A percentile compares a stretch with the other conserved stretches of the same genome.
Conservation (phyloP, 2,113 vertebrate species). For the Hippocampus barbouri region DNA sequence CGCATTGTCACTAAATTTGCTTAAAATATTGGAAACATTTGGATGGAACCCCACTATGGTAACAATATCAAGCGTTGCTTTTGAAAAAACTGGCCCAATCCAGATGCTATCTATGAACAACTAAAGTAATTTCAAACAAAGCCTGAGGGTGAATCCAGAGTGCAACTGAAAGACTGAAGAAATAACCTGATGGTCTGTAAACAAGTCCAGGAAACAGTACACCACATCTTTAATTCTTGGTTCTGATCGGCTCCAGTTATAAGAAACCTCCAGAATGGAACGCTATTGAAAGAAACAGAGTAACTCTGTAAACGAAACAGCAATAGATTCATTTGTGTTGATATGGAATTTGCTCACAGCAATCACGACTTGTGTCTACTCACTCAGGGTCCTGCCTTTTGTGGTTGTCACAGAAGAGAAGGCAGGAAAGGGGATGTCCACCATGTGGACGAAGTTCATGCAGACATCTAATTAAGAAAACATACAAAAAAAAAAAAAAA, state of each 20-base stretch:
- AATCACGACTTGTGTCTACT: slow-evolving; percentile 56
- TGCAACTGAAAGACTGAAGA: background rate
- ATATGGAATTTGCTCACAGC: background rate
- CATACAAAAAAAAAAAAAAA: background rate
- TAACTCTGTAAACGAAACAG: background rate
- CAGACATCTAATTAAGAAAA: slow-evolving; percentile 78
- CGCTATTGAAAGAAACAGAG: slow-evolving; percentile 62
- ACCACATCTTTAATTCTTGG: slow-evolving; percentile 96
- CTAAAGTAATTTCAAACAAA: background rate
- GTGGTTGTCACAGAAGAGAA: slow-evolving; percentile 98
- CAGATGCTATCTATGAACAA: background rate
- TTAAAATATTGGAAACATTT: no score
- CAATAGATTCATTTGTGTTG: background rate
- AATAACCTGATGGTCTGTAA: slow-evolving; percentile 87
- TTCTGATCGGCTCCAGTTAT: slow-evolving; percentile 97
- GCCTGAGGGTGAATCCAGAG: background rate
- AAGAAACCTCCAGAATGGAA: slow-evolving; percentile 97
- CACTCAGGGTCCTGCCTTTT: slow-evolving; percentile 98
- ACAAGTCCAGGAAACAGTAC: slow-evolving; percentile 96
- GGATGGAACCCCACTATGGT: background rate
- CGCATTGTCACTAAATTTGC: no score
- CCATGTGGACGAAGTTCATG: slow-evolving; percentile 93
- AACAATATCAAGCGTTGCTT: background rate
- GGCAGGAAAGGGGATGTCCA: slow-evolving; percentile 88
- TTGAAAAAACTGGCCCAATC: background rate